These are phyloP conservation scores for Andrena haemorrhoa DNA, from an alignment of 2,888 invertebrate genomes.

Conservation along the genomic window DNA sequence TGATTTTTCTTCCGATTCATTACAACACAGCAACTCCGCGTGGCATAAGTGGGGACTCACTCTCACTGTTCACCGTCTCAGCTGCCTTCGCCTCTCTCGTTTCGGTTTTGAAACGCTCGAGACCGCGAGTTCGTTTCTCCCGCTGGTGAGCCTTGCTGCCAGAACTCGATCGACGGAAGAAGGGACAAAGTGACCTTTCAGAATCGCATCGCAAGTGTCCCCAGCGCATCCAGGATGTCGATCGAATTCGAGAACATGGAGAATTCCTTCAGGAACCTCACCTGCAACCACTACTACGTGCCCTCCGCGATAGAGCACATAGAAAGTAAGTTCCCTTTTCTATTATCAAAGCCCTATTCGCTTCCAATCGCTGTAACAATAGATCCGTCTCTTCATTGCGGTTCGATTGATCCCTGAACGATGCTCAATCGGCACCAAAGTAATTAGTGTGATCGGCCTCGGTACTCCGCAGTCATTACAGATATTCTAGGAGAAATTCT, in stretches of 20 bases:
- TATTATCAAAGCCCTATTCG: not conserved
- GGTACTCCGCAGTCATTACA: not conserved
- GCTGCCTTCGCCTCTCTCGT: conserved; percentile 27
- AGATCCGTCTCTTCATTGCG: not conserved
- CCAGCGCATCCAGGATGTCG: conserved; percentile 19
- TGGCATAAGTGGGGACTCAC: conserved; percentile 76
- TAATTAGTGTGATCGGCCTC: not conserved
- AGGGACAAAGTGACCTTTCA: not conserved
- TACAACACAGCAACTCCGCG: conserved; percentile 62
- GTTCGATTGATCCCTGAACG: not conserved
- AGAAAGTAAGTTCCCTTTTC: conserved; percentile 78
- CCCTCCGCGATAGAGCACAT: conserved; percentile 79
- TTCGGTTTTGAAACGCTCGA: conserved; percentile 37
- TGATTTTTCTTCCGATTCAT: conserved; percentile 47
- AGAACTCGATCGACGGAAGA: not conserved
- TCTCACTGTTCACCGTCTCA: conserved; percentile 71
- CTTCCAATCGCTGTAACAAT: not conserved
- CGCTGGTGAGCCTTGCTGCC: conserved; percentile 29
- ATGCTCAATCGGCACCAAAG: too few relatives aligned
- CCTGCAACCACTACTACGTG: conserved; percentile 76
- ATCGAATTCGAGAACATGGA: conserved; percentile 17
- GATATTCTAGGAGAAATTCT: not conserved
- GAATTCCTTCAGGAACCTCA: conserved; percentile 73
- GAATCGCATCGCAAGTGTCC: not conserved
- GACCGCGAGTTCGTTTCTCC: conserved; percentile 44